A percentile compares a stretch with the other conserved stretches of the same genome.
phyloP scores from a whole-genome alignment of 2,888 invertebrate genomes.

The Caenorhabditis sinica region DNA sequence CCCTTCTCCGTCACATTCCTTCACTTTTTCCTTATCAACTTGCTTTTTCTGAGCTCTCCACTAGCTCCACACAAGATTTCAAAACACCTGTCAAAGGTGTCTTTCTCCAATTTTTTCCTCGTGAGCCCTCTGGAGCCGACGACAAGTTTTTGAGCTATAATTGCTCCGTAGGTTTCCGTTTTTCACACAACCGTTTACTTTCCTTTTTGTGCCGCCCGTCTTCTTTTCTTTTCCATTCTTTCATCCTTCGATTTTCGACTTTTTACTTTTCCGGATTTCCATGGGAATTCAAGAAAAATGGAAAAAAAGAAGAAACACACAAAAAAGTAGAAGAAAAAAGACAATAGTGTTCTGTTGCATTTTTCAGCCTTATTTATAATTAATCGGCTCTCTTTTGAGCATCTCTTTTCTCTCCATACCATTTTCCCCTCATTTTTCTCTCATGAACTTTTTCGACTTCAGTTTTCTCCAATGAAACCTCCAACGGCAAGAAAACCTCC shows the following conservation, averaged over 20 bases:
- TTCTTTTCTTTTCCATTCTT: slow-evolving; percentile 17
- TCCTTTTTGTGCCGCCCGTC: slow-evolving; percentile 39
- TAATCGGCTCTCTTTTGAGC: slow-evolving; percentile 18
- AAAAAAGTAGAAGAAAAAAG: slow-evolving; percentile 35
- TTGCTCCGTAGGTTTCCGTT: slow-evolving; percentile 49
- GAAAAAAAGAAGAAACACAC: slow-evolving; percentile 18
- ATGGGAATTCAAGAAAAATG: slow-evolving; percentile 23
- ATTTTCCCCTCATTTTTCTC: not conserved
- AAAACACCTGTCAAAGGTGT: slow-evolving; percentile 57
- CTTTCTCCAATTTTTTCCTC: slow-evolving; percentile 10
- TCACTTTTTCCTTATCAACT: slow-evolving; percentile 35
- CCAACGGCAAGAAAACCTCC: slow-evolving; percentile 60
- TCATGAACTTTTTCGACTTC: not conserved
- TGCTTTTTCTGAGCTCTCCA: slow-evolving; percentile 4
- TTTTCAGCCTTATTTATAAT: slow-evolving; percentile 47
- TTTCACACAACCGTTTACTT: slow-evolving; percentile 50
- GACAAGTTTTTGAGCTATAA: slow-evolving; percentile 47
- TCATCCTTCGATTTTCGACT: slow-evolving; percentile 6
- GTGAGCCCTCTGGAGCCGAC: slow-evolving; percentile 6
- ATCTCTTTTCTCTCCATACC: slow-evolving; percentile 4
- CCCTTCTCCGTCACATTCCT: slow-evolving; percentile 14
- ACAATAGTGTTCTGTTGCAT: slow-evolving; percentile 49
- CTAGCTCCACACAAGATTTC: slow-evolving; percentile 32
- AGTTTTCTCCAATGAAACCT: slow-evolving; percentile 43
- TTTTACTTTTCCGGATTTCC: slow-evolving; percentile 16